A percentile compares a stretch with the other conserved stretches of the same genome.
phyloP scores from a whole-genome alignment of 2,888 invertebrate genomes.

The Lithophane ornitopus region DNA sequence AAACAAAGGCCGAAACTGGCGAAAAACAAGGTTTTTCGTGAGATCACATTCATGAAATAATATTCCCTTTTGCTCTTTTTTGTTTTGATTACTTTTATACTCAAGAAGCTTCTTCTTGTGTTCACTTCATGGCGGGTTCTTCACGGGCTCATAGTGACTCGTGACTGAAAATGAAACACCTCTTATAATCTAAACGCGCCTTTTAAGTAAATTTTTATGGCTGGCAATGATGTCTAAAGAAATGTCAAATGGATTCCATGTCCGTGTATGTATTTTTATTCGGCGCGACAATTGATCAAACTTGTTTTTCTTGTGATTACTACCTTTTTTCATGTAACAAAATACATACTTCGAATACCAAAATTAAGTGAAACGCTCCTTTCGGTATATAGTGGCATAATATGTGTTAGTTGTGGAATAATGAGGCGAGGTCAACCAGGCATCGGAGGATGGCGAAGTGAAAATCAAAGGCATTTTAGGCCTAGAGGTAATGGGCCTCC shows the following conservation, averaged over 20 bases:
- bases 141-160: no score
- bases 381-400: constrained; percentile 51
- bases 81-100: background rate
- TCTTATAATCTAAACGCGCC: constrained; percentile 14
- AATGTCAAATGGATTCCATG: constrained; percentile 73
- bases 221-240: constrained; percentile 56
- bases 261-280: constrained; percentile 74
- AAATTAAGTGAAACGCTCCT: constrained; percentile 38
- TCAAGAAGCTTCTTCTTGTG: background rate
- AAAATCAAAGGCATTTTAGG: constrained; percentile 84
- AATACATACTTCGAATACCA: constrained; percentile 35
- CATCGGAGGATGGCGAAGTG: constrained; percentile 86
- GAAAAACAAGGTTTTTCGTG: no score
- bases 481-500: constrained; percentile 80
- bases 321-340: constrained; percentile 34
- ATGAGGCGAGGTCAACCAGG: constrained; percentile 89
- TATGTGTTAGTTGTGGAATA: constrained; percentile 79
- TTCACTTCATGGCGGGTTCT: background rate
- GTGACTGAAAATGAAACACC: background rate
- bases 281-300: constrained; percentile 78
- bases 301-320: constrained; percentile 65
- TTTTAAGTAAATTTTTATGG: constrained; percentile 29
- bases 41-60: background rate
- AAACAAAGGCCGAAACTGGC: no score
- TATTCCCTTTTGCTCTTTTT: background rate